Conservation (phyloP, 2,113 vertebrate species). For the Chrysochloris asiatica region DNA sequence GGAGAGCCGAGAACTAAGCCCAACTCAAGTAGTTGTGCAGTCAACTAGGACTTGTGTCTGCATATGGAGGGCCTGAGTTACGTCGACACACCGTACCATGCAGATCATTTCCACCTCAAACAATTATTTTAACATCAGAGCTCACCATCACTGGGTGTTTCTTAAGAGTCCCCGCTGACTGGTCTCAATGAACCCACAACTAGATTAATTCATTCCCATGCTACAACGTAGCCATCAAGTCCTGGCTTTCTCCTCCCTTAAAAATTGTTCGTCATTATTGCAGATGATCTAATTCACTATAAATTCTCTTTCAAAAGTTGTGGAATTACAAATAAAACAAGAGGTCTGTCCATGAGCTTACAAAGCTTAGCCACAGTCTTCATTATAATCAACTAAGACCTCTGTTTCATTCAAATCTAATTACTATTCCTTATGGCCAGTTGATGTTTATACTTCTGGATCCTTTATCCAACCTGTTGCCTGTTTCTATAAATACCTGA, state of each 20-base stretch:
- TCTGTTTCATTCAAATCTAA: background rate
- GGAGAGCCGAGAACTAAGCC: background rate
- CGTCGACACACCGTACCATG: background rate
- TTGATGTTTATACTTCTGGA: background rate
- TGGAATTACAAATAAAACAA: background rate
- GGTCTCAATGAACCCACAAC: background rate
- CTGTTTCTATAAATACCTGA: background rate
- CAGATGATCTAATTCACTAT: background rate
- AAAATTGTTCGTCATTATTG: background rate
- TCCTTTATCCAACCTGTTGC: background rate
- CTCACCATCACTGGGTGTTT: background rate
- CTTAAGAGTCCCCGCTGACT: background rate
- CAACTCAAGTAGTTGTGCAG: background rate
- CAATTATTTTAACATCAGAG: background rate
- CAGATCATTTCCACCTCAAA: background rate
- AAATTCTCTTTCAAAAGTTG: background rate
- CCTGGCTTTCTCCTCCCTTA: background rate
- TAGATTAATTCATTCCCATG: background rate
- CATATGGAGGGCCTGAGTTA: background rate
- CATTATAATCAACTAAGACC: background rate
- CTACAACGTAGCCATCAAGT: background rate
- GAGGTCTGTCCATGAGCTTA: background rate
- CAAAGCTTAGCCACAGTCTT: background rate
- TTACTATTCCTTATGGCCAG: background rate
- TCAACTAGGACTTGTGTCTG: background rate